Evolutionary conservation across 2,888 invertebrate genomes (phyloP), one percentile per base, ranked within the genome.

Genomic region (Nymphalis c-album): DNA sequence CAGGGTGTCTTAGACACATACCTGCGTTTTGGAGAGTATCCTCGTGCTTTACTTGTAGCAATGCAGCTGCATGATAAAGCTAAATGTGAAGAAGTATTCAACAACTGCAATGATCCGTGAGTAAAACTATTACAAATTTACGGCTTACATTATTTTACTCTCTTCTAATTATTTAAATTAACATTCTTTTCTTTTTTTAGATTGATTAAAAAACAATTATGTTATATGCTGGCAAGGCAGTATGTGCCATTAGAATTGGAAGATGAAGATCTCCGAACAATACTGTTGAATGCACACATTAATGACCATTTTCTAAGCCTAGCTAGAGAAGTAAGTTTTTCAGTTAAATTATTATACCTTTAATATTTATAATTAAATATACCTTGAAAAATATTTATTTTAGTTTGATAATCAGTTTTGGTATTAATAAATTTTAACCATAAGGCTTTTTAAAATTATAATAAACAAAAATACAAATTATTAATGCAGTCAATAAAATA

Each of bases 211-310:
- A 98, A 98, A 84, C 99, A 99, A 85, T 90, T 99, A 81, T 98
- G 99, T 17, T 99, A 97, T 84, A 97, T 99, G 95, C 93, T 99
- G 66, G 99, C 98, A 0, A 94, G 99, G 1, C 99, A 99, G 81
- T 98, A 99, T 87, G 94, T 96, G 48, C 97, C 96, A 76, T 88
- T 99, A 55, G 97, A 98, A 67, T 86, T 98, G 47, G 95, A 96
- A 70, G 95, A 97, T 78, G 96, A 97, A 78, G 96, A 98, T 77
- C 88, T 98, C 17, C 94, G 94, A 73, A 98, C 97, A 78, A 98
- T 99, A 73, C 96, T 99, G 92, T 96, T 97, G 2, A 99, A 99
- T 90, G 95, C 97, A 1, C 96, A 98, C 78, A 94, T 99, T 72
- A 99, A 97, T 85, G 96, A 96, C 75, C 96, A 98, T 83, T 99